Percentiles rank a stretch among this genome's conserved stretches.
Evolutionary conservation across 2,113 vertebrate genomes (phyloP).

Genomic region (Leptobrachium leishanense): DNA sequence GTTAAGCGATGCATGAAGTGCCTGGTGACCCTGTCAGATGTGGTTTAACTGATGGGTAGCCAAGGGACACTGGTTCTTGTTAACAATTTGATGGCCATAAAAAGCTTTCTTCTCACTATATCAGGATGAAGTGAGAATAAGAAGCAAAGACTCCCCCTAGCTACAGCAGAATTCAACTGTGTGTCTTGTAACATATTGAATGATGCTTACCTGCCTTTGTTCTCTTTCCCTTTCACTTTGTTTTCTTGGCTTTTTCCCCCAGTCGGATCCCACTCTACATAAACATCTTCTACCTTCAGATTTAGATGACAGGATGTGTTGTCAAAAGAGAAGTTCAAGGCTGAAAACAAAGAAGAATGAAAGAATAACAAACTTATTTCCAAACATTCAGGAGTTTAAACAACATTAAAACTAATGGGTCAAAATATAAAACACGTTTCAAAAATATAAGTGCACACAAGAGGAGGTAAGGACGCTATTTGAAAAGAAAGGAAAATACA

Average conservation of each 20-base stretch:
- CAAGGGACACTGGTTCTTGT: background rate
- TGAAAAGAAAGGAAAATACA: background rate
- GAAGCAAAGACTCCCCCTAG: too few relatives aligned
- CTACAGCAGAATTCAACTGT: too few relatives aligned
- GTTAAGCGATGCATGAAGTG: background rate
- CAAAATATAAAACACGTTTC: too few relatives aligned
- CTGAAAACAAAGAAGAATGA: constrained; percentile 57
- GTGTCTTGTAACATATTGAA: too few relatives aligned
- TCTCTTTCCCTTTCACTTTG: constrained; percentile 85
- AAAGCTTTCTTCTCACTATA: too few relatives aligned
- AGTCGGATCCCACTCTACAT: constrained; percentile 89
- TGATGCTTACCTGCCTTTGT: constrained; percentile 80
- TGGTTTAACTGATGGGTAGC: background rate
- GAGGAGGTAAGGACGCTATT: too few relatives aligned
- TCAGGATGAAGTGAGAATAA: too few relatives aligned
- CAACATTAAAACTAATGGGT: too few relatives aligned
- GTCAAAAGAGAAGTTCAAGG: constrained; percentile 83
- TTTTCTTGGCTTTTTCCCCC: constrained; percentile 84
- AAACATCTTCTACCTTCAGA: constrained; percentile 82
- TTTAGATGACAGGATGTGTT: constrained; percentile 82
- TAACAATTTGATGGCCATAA: too few relatives aligned
- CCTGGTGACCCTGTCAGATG: background rate
- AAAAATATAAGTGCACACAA: too few relatives aligned
- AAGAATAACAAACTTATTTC: background rate
- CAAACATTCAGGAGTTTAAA: background rate